Conservation (phyloP, 2,113 vertebrate species). For the Hippotragus niger region DNA sequence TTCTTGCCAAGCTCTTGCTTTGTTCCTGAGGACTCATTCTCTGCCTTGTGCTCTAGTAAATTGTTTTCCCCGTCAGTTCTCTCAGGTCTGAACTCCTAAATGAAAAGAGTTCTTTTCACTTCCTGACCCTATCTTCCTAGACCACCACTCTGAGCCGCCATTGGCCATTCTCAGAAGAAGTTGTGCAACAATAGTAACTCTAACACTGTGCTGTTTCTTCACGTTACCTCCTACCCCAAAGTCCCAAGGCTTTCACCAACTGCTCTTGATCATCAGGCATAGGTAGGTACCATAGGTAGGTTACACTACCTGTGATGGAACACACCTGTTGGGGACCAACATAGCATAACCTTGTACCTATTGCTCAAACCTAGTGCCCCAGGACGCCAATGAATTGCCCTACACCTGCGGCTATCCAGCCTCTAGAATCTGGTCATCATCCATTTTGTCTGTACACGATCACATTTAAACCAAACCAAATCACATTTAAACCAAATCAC, state of each 20-base stretch:
- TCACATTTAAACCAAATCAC: background rate
- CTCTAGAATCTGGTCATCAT: background rate
- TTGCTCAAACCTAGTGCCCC: background rate
- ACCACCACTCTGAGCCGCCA: background rate
- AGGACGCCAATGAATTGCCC: background rate
- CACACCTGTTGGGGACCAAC: background rate
- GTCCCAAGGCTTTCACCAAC: background rate
- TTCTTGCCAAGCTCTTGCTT: background rate
- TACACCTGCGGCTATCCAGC: background rate
- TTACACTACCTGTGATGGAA: background rate
- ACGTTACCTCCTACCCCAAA: background rate
- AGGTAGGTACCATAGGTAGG: background rate
- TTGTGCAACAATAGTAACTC: background rate
- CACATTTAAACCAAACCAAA: slow-evolving; percentile 1
- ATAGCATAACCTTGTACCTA: background rate
- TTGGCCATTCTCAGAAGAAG: background rate
- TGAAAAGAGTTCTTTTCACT: background rate
- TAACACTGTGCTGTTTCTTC: background rate
- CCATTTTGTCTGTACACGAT: background rate
- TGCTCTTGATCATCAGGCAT: background rate
- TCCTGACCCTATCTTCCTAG: background rate
- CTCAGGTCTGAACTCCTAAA: background rate
- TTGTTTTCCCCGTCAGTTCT: background rate
- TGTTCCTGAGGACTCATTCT: background rate
- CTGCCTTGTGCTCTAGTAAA: background rate